Conservation (phyloP, 2,797 vertebrate genomes). For the Odontamblyopus rebecca region DNA sequence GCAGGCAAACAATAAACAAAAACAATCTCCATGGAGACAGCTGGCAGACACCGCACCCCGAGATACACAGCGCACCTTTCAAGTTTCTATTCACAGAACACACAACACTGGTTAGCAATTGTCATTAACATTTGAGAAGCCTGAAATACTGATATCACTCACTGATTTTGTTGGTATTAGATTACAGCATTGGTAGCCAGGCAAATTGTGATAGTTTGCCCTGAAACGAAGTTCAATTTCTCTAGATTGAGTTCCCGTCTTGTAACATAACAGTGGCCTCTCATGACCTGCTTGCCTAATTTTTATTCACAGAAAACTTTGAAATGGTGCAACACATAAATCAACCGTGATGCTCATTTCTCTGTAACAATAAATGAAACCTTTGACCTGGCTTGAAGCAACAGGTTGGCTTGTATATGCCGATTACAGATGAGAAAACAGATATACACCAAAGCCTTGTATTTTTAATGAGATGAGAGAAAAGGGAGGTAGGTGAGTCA, state of each 20-base stretch:
- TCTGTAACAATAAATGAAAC: slow-evolving; percentile 31
- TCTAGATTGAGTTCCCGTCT: too few relatives aligned
- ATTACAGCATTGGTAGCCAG: too few relatives aligned
- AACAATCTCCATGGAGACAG: too few relatives aligned
- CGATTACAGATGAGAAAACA: background rate
- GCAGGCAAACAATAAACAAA: too few relatives aligned
- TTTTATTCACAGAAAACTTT: background rate
- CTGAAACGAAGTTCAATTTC: background rate
- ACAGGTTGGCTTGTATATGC: background rate
- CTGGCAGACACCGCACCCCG: too few relatives aligned
- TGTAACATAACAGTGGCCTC: background rate
- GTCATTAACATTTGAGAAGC: background rate
- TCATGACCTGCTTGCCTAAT: background rate
- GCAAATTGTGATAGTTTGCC: too few relatives aligned
- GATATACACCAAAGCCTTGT: background rate
- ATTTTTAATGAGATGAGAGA: slow-evolving; percentile 1
- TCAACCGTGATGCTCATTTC: slow-evolving; percentile 4
- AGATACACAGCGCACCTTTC: too few relatives aligned
- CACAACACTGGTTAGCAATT: background rate
- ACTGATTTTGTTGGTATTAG: too few relatives aligned
- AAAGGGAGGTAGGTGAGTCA: too few relatives aligned
- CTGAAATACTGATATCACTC: too few relatives aligned
- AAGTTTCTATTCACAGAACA: background rate
- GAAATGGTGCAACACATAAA: slow-evolving; percentile 18
- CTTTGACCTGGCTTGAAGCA: background rate